Evolutionary conservation across 2,888 invertebrate genomes (phyloP), one percentile per base, ranked within the genome.

Genomic region (Eupithecia exiguata): DNA sequence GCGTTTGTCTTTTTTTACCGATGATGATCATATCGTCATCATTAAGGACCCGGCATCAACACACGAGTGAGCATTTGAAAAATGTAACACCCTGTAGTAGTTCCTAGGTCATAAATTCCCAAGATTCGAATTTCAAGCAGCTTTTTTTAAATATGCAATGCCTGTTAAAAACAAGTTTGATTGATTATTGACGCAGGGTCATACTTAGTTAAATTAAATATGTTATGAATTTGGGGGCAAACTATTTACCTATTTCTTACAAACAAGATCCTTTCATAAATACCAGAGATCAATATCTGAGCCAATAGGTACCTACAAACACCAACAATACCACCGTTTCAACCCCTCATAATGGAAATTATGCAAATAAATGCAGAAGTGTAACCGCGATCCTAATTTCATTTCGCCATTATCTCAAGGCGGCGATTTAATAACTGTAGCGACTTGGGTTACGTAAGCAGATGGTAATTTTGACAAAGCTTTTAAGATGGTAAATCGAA

Each of bases 341-440:
- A 79, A 78, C 76, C 76, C 79, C 68, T 77, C 74, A 74, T 58
- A 82, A 78, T 79, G 43, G 75, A 72, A 85, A 86, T 86, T 87
- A 87, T 87, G 86, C 80, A 84, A 86, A 87, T 83, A 77, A 70
- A 77, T 74, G 69, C 74, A 74, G 84, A 83, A 82, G 81, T 78
- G 84, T 79, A 80, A 84, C 83, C 79, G 71, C 81, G 85, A 85
- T 85, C 86, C 85, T 90, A 89, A 91, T 88, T 86, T 80, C 77
- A 86, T 89, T 85, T 79, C 75, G 75, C 85, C 87, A 88, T 89
- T 88, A 89, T 80, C 83, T 76, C 77, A 70, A 80, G 78, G 74
- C 77, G 77, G 77, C 82, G 88, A 87, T 87, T 89, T 88, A 84
- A 83, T 83, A 84, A 77, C 77, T 79, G 70, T 72, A 78, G 79